phyloP scores from a whole-genome alignment of 23 tunicate genomes.

The Phallusia fumigata region DNA sequence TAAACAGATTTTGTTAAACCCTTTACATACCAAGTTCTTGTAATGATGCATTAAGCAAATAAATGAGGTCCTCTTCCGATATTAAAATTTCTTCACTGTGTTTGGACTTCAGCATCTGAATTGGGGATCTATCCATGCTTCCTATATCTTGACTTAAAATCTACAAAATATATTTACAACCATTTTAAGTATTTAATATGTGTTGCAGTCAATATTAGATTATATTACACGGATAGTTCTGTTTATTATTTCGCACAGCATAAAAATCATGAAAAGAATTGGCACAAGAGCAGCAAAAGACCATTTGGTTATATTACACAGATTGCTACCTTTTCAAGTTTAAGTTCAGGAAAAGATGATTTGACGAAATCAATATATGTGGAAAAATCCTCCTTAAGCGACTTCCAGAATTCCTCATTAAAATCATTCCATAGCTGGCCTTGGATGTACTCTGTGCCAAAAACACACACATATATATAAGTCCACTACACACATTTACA shows the following conservation, averaged over 20 bases:
- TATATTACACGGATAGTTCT: too few relatives aligned
- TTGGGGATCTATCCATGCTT: neutral
- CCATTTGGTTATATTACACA: too few relatives aligned
- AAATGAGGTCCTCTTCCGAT: neutral
- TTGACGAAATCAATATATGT: conserved; percentile 11
- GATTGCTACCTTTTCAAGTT: conserved; percentile 19
- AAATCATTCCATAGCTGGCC: conserved; percentile 20
- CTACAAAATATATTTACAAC: neutral
- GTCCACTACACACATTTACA: neutral
- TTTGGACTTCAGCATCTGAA: neutral
- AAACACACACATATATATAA: neutral
- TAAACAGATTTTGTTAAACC: too few relatives aligned
- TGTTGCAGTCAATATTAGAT: too few relatives aligned
- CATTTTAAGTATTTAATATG: too few relatives aligned
- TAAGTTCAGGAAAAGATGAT: conserved; percentile 4
- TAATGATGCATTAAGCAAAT: neutral
- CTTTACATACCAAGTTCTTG: too few relatives aligned
- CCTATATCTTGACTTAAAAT: neutral
- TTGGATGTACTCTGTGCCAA: conserved; percentile 20
- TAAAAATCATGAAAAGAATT: too few relatives aligned
- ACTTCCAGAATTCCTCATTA: conserved; percentile 18
- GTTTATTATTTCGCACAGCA: too few relatives aligned
- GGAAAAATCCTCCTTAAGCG: conserved; percentile 2
- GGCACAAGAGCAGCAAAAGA: too few relatives aligned
- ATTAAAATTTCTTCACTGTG: neutral